Percentiles rank a stretch among this genome's conserved stretches.
These are phyloP conservation scores for Anabas testudineus DNA, from an alignment of 2,797 vertebrate genomes.

Conservation along the genomic window DNA sequence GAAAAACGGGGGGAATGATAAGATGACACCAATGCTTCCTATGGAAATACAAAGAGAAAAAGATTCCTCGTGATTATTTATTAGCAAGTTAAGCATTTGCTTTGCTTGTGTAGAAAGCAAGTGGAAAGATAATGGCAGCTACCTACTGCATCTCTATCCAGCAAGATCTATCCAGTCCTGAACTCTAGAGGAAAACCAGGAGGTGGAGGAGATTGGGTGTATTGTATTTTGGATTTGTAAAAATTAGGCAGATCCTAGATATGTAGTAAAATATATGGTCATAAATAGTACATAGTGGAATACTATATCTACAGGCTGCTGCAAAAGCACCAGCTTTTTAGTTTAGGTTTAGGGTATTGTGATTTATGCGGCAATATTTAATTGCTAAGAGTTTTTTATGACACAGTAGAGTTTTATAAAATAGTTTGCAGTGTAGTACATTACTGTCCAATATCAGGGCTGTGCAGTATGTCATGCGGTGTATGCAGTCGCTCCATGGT, in stretches of 20 bases:
- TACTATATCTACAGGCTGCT: not conserved
- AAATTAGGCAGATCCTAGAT: slow-evolving; percentile 3
- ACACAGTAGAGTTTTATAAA: slow-evolving; percentile 11
- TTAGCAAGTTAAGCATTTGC: slow-evolving; percentile 22
- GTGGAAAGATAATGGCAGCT: slow-evolving; percentile 25
- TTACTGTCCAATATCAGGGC: slow-evolving; percentile 62
- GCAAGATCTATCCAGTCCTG: not conserved
- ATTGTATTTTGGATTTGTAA: not conserved
- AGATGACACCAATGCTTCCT: slow-evolving; percentile 16
- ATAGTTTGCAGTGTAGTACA: slow-evolving; percentile 51
- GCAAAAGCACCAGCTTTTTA: not conserved
- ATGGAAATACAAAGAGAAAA: slow-evolving; percentile 34
- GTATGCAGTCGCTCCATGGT: slow-evolving; percentile 73
- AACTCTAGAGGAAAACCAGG: slow-evolving; percentile 14
- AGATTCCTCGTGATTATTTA: slow-evolving; percentile 14
- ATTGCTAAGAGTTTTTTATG: slow-evolving; percentile 11
- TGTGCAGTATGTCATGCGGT: slow-evolving; percentile 80
- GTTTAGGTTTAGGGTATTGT: not conserved
- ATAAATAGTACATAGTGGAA: not conserved
- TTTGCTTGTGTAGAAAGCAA: slow-evolving; percentile 11
- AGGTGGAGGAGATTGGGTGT: slow-evolving; percentile 7
- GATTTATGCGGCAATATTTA: slow-evolving; percentile 8
- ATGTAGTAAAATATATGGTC: not conserved
- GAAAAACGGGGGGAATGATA: slow-evolving; percentile 4
- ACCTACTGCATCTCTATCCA: slow-evolving; percentile 23